Percentiles rank a stretch among this genome's conserved stretches.
Evolutionary conservation across 2,888 invertebrate genomes (phyloP).

Genomic region (Eutolmus rufibarbis): DNA sequence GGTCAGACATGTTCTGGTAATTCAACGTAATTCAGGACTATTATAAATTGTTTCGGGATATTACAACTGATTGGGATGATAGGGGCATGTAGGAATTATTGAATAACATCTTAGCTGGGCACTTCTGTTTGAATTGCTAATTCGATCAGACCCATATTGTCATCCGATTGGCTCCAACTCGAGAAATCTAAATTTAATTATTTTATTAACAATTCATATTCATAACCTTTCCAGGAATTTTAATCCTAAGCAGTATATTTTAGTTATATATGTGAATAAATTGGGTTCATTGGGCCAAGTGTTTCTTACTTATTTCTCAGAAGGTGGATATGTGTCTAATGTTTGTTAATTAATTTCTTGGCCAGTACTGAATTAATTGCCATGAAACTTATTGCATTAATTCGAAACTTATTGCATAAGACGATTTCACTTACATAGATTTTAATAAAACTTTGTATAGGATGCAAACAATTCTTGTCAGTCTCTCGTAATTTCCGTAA

Average conservation of each 20-base stretch:
- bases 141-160: neutral
- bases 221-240: neutral
- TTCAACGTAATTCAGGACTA: neutral
- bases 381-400: no score
- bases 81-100: neutral
- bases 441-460: no score
- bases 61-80: neutral
- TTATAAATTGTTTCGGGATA: neutral
- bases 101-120: neutral
- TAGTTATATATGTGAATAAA: neutral
- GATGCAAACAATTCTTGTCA: no score
- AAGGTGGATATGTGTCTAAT: neutral
- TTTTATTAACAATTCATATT: neutral
- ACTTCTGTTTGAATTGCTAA: neutral
- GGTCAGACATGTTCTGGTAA: neutral
- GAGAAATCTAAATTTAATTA: neutral
- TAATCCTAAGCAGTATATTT: neutral
- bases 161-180: neutral
- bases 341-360: neutral
- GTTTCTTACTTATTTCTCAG: neutral
- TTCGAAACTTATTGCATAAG: no score
- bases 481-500: no score
- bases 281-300: neutral
- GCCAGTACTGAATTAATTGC: no score
- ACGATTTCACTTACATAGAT: no score